Percentiles rank a stretch among this genome's conserved stretches.
phyloP scores from a whole-genome alignment of 2,797 vertebrate genomes.

The Prionace glauca region DNA sequence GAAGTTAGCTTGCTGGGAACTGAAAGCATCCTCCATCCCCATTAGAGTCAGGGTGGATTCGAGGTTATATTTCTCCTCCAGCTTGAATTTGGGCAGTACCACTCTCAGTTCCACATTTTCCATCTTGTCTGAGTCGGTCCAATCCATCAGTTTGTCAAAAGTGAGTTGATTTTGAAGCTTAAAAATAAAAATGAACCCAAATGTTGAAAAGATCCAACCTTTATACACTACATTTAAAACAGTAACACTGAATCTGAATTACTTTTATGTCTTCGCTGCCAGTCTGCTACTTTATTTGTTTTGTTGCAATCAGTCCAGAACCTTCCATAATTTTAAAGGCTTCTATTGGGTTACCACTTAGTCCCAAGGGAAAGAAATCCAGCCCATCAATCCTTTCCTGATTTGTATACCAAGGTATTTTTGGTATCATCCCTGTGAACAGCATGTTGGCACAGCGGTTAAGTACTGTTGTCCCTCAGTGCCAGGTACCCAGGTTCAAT shows the following conservation, averaged over 20 bases:
- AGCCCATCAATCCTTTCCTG: not conserved
- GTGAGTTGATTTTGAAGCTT: conserved; percentile 76
- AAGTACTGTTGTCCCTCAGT: no score
- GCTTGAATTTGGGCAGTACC: conserved; percentile 77
- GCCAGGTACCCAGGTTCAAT: no score
- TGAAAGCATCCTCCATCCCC: conserved; percentile 75
- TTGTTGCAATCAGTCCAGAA: not conserved
- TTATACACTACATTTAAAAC: not conserved
- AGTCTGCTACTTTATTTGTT: not conserved
- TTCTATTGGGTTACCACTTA: not conserved
- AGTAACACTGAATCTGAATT: not conserved
- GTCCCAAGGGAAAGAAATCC: not conserved
- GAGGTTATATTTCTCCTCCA: conserved; percentile 76
- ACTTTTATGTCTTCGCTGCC: not conserved
- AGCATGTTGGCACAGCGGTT: no score
- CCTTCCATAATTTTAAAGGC: not conserved
- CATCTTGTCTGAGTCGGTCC: conserved; percentile 68
- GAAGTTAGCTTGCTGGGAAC: conserved; percentile 62
- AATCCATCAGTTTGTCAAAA: conserved; percentile 68
- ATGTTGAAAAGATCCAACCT: not conserved
- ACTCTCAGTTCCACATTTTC: conserved; percentile 57
- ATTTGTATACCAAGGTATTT: not conserved
- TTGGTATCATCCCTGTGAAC: not conserved
- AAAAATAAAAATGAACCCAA: not conserved
- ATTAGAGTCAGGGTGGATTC: conserved; percentile 58